Conservation (phyloP, 2,113 vertebrate species). For the Oriolus oriolus region DNA sequence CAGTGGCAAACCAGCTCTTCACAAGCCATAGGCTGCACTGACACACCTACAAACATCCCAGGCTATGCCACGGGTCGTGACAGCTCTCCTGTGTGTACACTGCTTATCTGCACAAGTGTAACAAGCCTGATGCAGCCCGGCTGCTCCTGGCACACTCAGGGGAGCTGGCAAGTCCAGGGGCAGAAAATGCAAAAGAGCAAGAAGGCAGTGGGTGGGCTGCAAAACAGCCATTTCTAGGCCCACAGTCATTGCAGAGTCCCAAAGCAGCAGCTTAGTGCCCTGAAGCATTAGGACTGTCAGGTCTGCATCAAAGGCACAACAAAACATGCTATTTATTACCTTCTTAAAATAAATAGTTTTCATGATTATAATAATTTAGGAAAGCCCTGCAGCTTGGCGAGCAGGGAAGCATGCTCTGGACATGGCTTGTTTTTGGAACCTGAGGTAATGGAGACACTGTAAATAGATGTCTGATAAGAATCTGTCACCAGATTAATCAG, state of each 20-base stretch:
- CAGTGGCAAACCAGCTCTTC: background rate
- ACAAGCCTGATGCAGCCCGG: fast-evolving
- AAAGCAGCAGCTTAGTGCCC: background rate
- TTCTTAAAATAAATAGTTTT: background rate
- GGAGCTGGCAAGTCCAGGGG: background rate
- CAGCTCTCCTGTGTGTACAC: background rate
- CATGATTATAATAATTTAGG: background rate
- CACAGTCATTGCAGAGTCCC: fast-evolving
- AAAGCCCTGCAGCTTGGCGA: background rate
- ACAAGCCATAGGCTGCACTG: background rate
- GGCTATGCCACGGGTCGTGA: background rate
- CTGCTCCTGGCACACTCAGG: background rate
- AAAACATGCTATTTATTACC: background rate
- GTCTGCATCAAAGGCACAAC: background rate
- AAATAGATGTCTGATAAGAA: slow-evolving; percentile 52
- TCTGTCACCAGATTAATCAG: slow-evolving; percentile 57
- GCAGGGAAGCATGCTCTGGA: background rate
- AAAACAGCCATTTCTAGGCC: background rate
- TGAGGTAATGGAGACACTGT: slow-evolving; percentile 54
- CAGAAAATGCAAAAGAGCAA: background rate
- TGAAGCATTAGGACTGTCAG: background rate
- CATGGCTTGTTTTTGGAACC: slow-evolving; percentile 32
- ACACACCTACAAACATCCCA: background rate
- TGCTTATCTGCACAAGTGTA: background rate
- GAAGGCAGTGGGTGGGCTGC: background rate